Evolutionary conservation across 2,113 vertebrate genomes (phyloP).

Genomic region (Eretmodus cyanostictus): DNA sequence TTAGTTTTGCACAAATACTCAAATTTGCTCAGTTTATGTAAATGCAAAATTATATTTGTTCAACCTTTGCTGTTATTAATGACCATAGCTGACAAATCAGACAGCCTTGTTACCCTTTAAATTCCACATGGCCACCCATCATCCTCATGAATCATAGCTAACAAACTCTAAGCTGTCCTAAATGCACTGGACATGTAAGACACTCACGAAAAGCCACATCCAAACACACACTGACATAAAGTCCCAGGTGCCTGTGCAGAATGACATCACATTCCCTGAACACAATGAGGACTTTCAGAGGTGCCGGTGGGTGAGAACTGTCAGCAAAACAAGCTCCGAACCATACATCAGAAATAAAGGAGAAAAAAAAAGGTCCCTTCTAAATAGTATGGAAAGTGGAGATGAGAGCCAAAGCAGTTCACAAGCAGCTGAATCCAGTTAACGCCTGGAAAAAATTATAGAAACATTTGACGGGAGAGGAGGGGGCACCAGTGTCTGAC

Average conservation of each 20-base stretch:
- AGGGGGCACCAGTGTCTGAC: conserved; percentile 31
- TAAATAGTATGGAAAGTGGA: conserved; percentile 61
- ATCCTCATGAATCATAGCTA: conserved; percentile 44
- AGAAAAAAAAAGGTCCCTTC: conserved; percentile 45
- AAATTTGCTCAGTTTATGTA: background rate
- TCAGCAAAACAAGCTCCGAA: conserved; percentile 43
- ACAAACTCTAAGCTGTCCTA: conserved; percentile 26
- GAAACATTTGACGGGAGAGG: conserved; percentile 12
- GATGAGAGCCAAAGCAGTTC: conserved; percentile 68
- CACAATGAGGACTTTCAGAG: conserved; percentile 81
- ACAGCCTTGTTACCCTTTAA: background rate
- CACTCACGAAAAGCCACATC: conserved; percentile 15
- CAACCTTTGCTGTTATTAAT: background rate
- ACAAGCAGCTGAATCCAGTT: conserved; percentile 71
- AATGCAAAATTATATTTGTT: background rate
- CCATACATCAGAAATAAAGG: conserved; percentile 50
- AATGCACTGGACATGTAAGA: background rate
- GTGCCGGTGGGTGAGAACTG: conserved; percentile 24
- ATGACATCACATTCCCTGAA: conserved; percentile 76
- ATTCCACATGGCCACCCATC: background rate
- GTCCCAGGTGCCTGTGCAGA: conserved; percentile 69
- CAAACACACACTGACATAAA: conserved; percentile 45
- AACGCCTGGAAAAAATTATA: conserved; percentile 76
- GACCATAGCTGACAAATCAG: background rate
- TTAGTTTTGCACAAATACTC: background rate